Base-by-base conservation (phyloP, 1,140 invertebrate species). In the Dendroctonus valens region DNA sequence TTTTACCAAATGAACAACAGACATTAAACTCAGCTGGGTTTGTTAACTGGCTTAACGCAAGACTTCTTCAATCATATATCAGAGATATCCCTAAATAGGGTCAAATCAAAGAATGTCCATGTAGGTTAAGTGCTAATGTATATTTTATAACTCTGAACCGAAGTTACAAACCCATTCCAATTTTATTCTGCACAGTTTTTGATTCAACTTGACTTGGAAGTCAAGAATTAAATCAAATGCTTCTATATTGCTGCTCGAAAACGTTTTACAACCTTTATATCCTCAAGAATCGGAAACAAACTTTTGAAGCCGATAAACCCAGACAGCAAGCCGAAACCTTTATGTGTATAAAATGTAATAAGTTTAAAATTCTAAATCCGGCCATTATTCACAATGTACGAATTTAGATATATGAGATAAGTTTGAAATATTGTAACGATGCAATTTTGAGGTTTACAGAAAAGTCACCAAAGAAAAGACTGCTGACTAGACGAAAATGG, bases 341-440 rank as follows among this genome's bases (percentile, higher is more conserved):
- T 58, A 58, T 42, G 41, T 58, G 41, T 58, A 42, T 58, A 37
- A 62, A 62, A 50, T 51, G 46, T 50, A 50, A 60, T 60, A 62
- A 54, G 61, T 63, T 63, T 63, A 44, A 63, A 54, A 54, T 63
- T 42, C 40, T 44, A 59, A 61, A 63, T 55, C 61, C 61, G 12
- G 39, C 12, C 52, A 44, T 63, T 63, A 49, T 63, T 63, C 61
- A 63, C 51, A 63, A 41, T 54, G 41, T 52, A 52, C 51, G 14
- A 63, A 63, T 63, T 55, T 63, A 54, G 42, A 63, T 63, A 52
- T 62, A 52, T 62, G 59, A 52, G 59, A 52, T 62, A 62, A 62
- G 59, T 62, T 62, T 62, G 50, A 62, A 62, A 62, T 62, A 62
- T 62, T 62, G 41, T 62, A 52, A 52, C 59, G 59, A 52, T 41